Evolutionary conservation across 1,140 invertebrate genomes (phyloP).

Genomic region (Eriosoma lanigerum): DNA sequence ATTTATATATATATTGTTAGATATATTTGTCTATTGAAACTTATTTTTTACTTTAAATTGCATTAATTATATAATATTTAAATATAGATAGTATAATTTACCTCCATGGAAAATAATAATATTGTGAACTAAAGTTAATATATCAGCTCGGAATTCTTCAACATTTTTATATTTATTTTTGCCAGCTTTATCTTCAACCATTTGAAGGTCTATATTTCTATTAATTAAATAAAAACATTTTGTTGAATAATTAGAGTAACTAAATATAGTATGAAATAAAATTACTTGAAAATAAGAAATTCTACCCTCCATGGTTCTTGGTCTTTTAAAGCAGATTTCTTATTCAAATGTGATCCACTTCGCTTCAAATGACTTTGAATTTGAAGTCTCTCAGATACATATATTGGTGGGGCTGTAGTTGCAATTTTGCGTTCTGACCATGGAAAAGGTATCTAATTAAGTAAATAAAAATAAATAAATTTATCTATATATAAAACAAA

Average conservation of each 20-base stretch:
- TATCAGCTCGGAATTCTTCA: constrained; percentile 68
- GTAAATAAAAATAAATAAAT: neutral
- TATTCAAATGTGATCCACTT: constrained; percentile 57
- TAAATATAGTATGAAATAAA: neutral
- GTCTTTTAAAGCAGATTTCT: constrained; percentile 59
- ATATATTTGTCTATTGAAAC: no score
- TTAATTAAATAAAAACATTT: constrained; percentile 53
- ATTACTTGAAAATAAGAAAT: constrained; percentile 60
- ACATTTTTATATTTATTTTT: constrained; percentile 61
- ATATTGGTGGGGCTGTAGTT: constrained; percentile 51
- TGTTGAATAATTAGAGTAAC: neutral
- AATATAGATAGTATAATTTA: constrained; percentile 56
- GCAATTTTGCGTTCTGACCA: constrained; percentile 56
- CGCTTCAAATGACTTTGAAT: constrained; percentile 53
- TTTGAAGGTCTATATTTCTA: constrained; percentile 58
- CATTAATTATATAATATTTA: neutral
- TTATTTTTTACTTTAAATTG: no score
- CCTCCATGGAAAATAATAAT: constrained; percentile 69
- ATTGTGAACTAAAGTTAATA: constrained; percentile 68
- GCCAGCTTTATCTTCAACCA: constrained; percentile 58
- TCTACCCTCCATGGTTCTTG: constrained; percentile 61
- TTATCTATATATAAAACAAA: neutral
- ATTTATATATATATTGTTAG: neutral
- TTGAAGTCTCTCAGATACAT: constrained; percentile 54
- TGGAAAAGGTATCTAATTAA: constrained; percentile 57